These are phyloP conservation scores for Aphis craccivora DNA, from an alignment of 1,140 invertebrate genomes.

Conservation along the genomic window DNA sequence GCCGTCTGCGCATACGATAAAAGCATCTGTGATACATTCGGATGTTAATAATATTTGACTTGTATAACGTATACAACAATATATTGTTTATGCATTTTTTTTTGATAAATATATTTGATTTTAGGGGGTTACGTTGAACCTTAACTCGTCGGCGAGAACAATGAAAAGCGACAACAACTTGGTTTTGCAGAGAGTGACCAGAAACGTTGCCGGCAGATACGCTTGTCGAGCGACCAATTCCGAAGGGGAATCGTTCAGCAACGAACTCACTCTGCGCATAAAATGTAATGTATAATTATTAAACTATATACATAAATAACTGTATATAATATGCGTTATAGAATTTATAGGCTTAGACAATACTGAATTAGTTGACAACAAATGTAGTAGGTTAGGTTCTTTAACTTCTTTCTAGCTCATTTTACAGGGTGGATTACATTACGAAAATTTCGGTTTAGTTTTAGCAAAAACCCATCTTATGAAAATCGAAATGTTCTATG, in stretches of 20 bases:
- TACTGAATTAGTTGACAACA: background rate
- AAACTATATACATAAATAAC: background rate
- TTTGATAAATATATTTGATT: constrained; percentile 60
- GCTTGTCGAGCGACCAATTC: constrained; percentile 70
- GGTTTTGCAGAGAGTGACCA: constrained; percentile 71
- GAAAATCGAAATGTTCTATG: too few relatives aligned
- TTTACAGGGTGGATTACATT: too few relatives aligned
- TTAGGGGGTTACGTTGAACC: constrained; percentile 69
- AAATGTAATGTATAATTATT: constrained; percentile 68
- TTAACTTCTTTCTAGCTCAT: background rate
- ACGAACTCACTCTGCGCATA: constrained; percentile 69
- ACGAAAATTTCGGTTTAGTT: too few relatives aligned
- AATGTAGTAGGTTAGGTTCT: background rate
- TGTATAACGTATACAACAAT: too few relatives aligned
- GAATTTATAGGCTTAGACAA: background rate
- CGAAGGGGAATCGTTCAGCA: constrained; percentile 69
- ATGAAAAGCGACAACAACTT: constrained; percentile 74
- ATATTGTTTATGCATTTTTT: too few relatives aligned
- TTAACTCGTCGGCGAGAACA: constrained; percentile 72
- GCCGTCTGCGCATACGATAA: too few relatives aligned
- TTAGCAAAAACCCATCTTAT: too few relatives aligned
- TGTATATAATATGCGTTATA: background rate
- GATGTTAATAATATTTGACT: too few relatives aligned
- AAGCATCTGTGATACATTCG: too few relatives aligned
- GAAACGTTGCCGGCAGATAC: constrained; percentile 70